Percentiles rank a stretch among this genome's conserved stretches.
Conservation (phyloP, 2,113 vertebrate genomes). For the Paedocypris sp. region DNA sequence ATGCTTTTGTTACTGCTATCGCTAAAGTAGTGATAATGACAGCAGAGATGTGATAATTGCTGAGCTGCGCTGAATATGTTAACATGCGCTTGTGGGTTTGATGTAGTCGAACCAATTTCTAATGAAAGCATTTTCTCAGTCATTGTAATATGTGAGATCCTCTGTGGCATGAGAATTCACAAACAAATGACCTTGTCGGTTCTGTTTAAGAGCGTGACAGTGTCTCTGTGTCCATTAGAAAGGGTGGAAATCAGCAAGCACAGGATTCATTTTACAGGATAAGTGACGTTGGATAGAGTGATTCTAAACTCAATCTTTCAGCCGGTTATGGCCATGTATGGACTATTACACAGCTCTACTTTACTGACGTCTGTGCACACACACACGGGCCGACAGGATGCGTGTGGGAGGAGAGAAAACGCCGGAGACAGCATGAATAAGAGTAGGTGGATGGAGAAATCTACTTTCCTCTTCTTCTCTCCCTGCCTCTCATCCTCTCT, state of each 20-base stretch:
- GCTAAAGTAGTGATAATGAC: constrained; percentile 13
- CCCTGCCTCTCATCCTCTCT: not conserved
- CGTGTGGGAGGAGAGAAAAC: constrained; percentile 37
- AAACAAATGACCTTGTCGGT: too few relatives aligned
- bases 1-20: constrained; percentile 3
- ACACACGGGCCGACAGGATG: constrained; percentile 26
- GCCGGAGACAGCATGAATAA: constrained; percentile 41
- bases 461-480: constrained; percentile 15
- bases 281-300: too few relatives aligned
- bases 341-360: constrained; percentile 6
- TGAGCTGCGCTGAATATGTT: constrained; percentile 11
- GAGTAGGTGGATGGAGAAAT: constrained; percentile 42
- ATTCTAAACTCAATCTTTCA: not conserved
- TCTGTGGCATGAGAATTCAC: not conserved
- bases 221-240: too few relatives aligned
- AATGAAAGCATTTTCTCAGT: not conserved
- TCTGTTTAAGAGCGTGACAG: too few relatives aligned
- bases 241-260: not conserved
- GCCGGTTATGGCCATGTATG: constrained; percentile 37
- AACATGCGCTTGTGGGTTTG: not conserved
- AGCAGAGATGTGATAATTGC: constrained; percentile 8
- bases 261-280: not conserved
- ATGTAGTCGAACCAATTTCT: not conserved
- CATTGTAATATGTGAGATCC: not conserved
- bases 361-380: constrained; percentile 24